phyloP scores from a whole-genome alignment of 2,797 vertebrate genomes.

The Decapterus maruadsi region DNA sequence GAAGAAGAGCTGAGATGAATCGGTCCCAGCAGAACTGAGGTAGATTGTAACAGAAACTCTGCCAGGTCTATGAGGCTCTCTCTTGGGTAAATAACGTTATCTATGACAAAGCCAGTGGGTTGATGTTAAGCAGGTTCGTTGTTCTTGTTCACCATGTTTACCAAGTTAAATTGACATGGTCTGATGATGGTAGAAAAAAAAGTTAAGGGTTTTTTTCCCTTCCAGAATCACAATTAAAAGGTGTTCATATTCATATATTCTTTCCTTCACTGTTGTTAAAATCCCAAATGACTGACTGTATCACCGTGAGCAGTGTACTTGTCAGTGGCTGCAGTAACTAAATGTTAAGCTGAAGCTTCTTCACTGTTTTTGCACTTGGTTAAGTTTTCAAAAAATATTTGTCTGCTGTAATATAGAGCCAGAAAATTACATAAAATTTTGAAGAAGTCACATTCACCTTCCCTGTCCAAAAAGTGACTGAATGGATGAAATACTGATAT shows the following conservation, averaged over 20 bases:
- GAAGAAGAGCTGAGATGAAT: constrained; percentile 14
- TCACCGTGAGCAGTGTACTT: constrained; percentile 41
- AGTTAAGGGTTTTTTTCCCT: neutral
- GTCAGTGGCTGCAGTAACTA: constrained; percentile 39
- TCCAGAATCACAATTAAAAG: constrained; percentile 1
- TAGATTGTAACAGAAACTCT: neutral
- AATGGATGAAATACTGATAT: neutral
- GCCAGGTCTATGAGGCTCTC: neutral
- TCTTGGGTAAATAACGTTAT: neutral
- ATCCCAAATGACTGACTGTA: neutral
- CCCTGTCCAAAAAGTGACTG: constrained; percentile 13
- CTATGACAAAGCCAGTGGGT: neutral
- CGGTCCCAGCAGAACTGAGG: neutral
- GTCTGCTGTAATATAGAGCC: constrained; percentile 4
- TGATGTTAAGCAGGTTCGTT: neutral
- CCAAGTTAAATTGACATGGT: neutral
- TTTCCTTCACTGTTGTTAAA: constrained; percentile 21
- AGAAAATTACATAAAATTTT: too few species aligned
- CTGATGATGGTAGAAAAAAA: neutral
- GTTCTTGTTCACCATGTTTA: neutral
- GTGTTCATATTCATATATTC: constrained; percentile 8
- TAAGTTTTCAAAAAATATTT: constrained; percentile 16
- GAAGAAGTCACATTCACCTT: neutral
- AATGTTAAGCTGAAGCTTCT: constrained; percentile 41
- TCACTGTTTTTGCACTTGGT: constrained; percentile 41